Percentiles rank a stretch among this genome's conserved stretches.
Conservation (phyloP, 2,113 vertebrate species). For the Myotis davidii region DNA sequence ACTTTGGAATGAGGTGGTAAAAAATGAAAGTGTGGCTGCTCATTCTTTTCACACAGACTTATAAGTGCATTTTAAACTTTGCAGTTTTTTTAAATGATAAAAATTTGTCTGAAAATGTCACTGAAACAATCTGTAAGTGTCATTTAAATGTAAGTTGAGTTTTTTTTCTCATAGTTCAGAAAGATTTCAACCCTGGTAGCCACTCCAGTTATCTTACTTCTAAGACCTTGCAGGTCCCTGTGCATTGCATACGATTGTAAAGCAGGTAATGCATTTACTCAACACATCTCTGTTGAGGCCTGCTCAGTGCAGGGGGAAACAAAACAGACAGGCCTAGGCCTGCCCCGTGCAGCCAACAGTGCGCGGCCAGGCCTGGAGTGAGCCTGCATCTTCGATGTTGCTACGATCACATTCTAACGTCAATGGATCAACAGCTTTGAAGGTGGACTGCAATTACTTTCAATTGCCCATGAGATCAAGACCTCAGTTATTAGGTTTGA, state of each 20-base stretch:
- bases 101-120: not conserved
- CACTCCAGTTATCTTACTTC: not conserved
- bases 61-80: not conserved
- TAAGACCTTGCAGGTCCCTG: not conserved
- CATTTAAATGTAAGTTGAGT: not conserved
- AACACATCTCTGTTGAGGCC: not conserved
- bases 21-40: not conserved
- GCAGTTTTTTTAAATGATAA: conserved; percentile 1
- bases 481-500: not conserved
- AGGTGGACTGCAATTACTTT: not conserved
- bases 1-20: not conserved
- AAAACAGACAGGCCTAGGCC: not conserved
- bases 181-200: not conserved
- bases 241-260: not conserved
- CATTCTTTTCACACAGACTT: not conserved
- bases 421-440: not conserved
- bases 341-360: not conserved
- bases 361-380: not conserved
- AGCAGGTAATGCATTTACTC: not conserved
- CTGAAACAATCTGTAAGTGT: not conserved
- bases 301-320: not conserved
- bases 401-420: not conserved
- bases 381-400: not conserved
- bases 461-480: not conserved
- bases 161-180: not conserved